Base-by-base conservation (phyloP, 2,888 invertebrate species). In the Flexamia atlantica region DNA sequence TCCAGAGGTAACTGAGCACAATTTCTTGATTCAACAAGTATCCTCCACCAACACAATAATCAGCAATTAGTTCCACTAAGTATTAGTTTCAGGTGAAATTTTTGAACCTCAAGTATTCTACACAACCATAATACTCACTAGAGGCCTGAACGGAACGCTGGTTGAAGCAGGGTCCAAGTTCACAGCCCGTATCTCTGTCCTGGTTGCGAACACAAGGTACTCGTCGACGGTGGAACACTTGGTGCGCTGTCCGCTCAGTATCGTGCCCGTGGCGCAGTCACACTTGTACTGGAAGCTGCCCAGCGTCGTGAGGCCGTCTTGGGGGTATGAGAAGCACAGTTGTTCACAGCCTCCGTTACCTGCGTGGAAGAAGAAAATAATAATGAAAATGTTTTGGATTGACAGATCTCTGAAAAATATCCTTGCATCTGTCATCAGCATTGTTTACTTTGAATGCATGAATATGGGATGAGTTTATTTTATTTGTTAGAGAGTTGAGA, bases 171-270 rank as follows among this genome's bases (percentile, higher is more conserved):
- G 97, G 89, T 98, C 97, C 36, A 99, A 90, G 88, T 96, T 95
- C n/a, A 98, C 95, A 0, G 97, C 96, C 46, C 98, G 93, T 81
- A 99, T 96, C 91, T 98, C 98, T 0, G 97, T 98, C 85, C 98
- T 93, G 0, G 99, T 99, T 0, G 98, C 96, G 89, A 98, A 98
- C 0, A 99, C 95, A 20, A 99, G 90, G 89, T 96, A 99, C 89
- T 99, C 98, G 80, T 96, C 94, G 0, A 97, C 95, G 3, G 93
- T 94, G 85, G 95, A 95, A 88, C 99, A 99, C 87, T 93, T 95
- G 87, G 94, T 92, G 50, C 93, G 92, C 84, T 92, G 93, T 0
- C 91, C 89, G 0, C 93, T 91, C n/a, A 89, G 89, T 12, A 98
- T 90, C 87, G 94, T 93, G 0, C 99, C 99, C 0, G 96, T 95